These are phyloP conservation scores for Brachypteracias leptosomus DNA, from an alignment of 2,113 vertebrate species.

Conservation along the genomic window DNA sequence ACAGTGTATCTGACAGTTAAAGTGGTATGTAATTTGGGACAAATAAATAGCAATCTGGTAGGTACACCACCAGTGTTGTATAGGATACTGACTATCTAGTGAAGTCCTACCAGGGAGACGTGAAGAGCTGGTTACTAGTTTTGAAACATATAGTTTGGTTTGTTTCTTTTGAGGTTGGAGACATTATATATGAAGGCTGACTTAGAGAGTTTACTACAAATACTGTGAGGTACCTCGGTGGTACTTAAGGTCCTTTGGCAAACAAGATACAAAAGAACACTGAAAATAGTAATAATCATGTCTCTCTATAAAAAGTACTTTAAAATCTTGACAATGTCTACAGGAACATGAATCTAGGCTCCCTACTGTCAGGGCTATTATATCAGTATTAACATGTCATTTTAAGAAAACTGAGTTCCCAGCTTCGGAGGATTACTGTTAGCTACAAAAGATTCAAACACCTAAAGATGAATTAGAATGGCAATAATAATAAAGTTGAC, in stretches of 20 bases:
- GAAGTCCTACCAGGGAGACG: background rate
- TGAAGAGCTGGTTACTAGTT: background rate
- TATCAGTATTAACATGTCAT: background rate
- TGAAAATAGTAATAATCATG: background rate
- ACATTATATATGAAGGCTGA: background rate
- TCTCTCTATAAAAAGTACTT: background rate
- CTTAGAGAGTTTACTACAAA: background rate
- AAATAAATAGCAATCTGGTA: background rate
- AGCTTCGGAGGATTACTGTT: background rate
- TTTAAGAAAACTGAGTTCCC: background rate
- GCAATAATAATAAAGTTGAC: background rate
- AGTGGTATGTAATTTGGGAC: background rate
- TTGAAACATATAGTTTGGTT: background rate
- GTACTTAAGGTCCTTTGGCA: background rate
- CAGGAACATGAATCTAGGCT: background rate
- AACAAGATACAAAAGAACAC: background rate
- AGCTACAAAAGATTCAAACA: background rate
- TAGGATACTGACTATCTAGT: background rate
- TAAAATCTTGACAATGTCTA: background rate
- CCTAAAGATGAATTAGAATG: background rate
- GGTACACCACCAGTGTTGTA: background rate
- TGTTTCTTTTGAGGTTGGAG: background rate
- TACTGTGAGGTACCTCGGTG: background rate
- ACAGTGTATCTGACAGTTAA: background rate
- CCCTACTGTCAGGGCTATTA: constrained; percentile 5